Percentiles rank a stretch among this genome's conserved stretches.
Conservation (phyloP, 2,888 invertebrate genomes). For the Dione juno region DNA sequence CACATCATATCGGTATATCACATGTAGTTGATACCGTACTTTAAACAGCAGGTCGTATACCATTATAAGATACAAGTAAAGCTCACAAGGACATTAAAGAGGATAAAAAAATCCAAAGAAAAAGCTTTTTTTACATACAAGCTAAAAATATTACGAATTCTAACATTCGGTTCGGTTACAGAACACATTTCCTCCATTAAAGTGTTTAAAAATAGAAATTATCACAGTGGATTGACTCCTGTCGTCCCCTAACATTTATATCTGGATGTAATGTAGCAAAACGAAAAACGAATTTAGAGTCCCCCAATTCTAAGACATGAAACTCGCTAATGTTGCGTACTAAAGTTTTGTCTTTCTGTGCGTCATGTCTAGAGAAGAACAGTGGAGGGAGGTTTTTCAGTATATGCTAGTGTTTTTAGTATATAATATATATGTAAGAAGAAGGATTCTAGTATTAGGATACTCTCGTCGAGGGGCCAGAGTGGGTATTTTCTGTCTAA, state of each 20-base stretch:
- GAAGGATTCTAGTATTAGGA: no score
- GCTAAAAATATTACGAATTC: not conserved
- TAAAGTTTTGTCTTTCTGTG: slow-evolving; percentile 39
- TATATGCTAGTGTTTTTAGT: not conserved
- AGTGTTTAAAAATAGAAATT: slow-evolving; percentile 40
- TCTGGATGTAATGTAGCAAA: slow-evolving; percentile 62
- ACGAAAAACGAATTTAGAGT: slow-evolving; percentile 61
- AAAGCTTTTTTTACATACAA: no score
- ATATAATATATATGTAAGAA: not conserved
- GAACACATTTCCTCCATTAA: slow-evolving; percentile 3
- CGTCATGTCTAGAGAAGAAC: not conserved
- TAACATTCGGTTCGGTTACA: not conserved
- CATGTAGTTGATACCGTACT: no score
- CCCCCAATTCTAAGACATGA: slow-evolving; percentile 50
- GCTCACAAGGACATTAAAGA: no score
- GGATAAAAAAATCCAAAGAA: no score
- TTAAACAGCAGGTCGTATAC: no score
- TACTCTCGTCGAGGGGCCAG: no score
- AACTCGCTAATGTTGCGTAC: slow-evolving; percentile 65
- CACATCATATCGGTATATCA: no score
- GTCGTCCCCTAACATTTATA: slow-evolving; percentile 32
- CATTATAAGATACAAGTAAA: no score
- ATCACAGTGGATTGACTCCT: slow-evolving; percentile 44
- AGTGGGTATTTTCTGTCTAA: no score
- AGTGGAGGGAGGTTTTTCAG: not conserved